These are phyloP conservation scores for Lerema accius DNA, from an alignment of 1,140 invertebrate genomes.

Conservation along the genomic window DNA sequence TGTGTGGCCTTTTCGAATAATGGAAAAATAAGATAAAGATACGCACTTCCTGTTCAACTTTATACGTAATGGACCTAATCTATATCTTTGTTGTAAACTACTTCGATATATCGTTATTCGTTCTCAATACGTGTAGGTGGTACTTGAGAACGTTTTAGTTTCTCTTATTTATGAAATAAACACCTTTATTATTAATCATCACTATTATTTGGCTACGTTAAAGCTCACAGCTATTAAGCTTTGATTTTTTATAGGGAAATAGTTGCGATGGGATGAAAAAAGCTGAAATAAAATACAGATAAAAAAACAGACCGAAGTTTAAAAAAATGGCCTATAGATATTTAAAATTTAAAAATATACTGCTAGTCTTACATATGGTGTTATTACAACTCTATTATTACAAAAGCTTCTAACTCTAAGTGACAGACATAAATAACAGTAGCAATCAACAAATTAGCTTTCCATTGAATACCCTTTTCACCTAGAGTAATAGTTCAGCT, in stretches of 20 bases:
- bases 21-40: slow-evolving; percentile 42
- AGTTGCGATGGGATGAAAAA: too few species aligned
- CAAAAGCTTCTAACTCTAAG: background rate
- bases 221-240: too few species aligned
- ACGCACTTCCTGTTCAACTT: slow-evolving; percentile 37
- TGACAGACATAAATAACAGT: background rate
- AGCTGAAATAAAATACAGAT: too few species aligned
- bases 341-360: too few species aligned
- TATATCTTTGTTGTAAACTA: slow-evolving; percentile 28
- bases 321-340: too few species aligned
- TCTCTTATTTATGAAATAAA: background rate
- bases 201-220: too few species aligned
- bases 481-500: slow-evolving; percentile 6
- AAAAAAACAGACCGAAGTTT: too few species aligned
- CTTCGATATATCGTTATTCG: slow-evolving; percentile 2
- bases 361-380: too few species aligned
- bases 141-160: background rate
- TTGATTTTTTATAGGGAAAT: too few species aligned
- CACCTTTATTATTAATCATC: too few species aligned
- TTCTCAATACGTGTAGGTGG: background rate
- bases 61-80: slow-evolving; percentile 30
- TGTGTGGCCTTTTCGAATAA: slow-evolving; percentile 56
- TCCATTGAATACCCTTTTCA: slow-evolving; percentile 19
- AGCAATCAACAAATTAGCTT: slow-evolving; percentile 25
- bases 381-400: too few species aligned